phyloP scores from a whole-genome alignment of 2,888 invertebrate genomes.

The Gari tellinella region DNA sequence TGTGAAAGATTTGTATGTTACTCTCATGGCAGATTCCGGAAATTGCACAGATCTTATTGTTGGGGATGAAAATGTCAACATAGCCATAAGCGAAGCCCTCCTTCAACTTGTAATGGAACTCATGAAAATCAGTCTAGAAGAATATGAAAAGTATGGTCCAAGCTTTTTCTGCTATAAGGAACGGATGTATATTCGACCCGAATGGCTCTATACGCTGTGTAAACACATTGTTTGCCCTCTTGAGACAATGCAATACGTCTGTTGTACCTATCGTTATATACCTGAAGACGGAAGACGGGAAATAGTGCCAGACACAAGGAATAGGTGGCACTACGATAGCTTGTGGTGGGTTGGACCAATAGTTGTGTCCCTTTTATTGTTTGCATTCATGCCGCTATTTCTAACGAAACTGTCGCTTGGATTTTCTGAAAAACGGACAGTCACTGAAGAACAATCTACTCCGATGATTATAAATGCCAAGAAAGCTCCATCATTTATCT shows the following conservation, averaged over 20 bases:
- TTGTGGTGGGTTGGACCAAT: slow-evolving; percentile 55
- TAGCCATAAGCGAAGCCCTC: slow-evolving; percentile 22
- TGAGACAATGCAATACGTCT: slow-evolving; percentile 43
- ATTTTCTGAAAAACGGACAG: neutral
- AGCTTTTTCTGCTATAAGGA: slow-evolving; percentile 55
- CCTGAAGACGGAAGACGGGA: neutral
- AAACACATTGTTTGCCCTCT: slow-evolving; percentile 51
- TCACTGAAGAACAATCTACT: too few relatives aligned
- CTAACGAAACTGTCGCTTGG: slow-evolving; percentile 10
- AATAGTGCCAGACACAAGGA: slow-evolving; percentile 13
- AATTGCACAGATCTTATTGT: slow-evolving; percentile 31
- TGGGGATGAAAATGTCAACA: slow-evolving; percentile 10
- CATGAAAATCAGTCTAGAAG: slow-evolving; percentile 9
- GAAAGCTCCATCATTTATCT: neutral
- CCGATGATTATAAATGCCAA: neutral
- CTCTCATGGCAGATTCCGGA: slow-evolving; percentile 3
- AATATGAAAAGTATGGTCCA: slow-evolving; percentile 42
- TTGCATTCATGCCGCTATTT: slow-evolving; percentile 46
- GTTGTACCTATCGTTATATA: slow-evolving; percentile 46
- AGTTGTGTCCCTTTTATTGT: slow-evolving; percentile 41
- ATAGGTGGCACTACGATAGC: slow-evolving; percentile 27
- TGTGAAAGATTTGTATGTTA: neutral
- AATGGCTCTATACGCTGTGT: slow-evolving; percentile 37
- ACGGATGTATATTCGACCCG: slow-evolving; percentile 33
- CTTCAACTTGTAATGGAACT: slow-evolving; percentile 10